phyloP scores from a whole-genome alignment of 2,113 vertebrate species.

The Phalacrocorax aristotelis region DNA sequence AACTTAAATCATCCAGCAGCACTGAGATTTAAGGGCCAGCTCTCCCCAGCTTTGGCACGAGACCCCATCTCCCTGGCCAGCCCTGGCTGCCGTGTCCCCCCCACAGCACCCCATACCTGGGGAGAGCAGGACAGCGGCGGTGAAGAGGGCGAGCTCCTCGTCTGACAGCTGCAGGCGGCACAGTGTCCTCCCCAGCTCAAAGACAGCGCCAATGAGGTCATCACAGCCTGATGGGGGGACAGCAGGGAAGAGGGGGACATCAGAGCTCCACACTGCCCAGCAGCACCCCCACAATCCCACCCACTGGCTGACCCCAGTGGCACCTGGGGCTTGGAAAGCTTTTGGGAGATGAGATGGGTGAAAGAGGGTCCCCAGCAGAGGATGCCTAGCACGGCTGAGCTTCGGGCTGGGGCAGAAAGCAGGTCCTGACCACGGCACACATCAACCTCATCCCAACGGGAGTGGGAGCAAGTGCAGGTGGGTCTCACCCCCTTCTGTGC shows the following conservation, averaged over 20 bases:
- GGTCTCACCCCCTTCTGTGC: background rate
- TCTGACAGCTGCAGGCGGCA: conserved; percentile 86
- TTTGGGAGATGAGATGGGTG: fast-evolving
- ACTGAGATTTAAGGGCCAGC: background rate
- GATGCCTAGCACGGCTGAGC: background rate
- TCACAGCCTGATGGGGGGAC: conserved; percentile 80
- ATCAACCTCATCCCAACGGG: fast-evolving
- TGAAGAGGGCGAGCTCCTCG: conserved; percentile 89
- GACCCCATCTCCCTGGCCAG: background rate
- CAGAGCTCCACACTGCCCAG: fast-evolving
- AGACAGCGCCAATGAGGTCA: conserved; percentile 82
- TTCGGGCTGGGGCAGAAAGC: background rate
- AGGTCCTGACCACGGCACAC: fast-evolving
- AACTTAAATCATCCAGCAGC: background rate
- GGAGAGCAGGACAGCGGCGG: conserved; percentile 84
- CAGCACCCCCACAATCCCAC: background rate
- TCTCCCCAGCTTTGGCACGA: background rate
- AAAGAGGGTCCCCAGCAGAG: background rate
- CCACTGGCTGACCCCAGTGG: fast-evolving
- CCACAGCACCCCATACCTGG: conserved; percentile 69
- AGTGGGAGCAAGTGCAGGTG: fast-evolving
- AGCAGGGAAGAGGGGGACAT: background rate
- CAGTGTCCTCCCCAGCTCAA: conserved; percentile 84
- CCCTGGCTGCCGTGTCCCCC: fast-evolving
- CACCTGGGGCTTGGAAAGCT: background rate